These are phyloP conservation scores for Drosophila nigrodunni DNA, from an alignment of 1,140 invertebrate species.

Conservation along the genomic window DNA sequence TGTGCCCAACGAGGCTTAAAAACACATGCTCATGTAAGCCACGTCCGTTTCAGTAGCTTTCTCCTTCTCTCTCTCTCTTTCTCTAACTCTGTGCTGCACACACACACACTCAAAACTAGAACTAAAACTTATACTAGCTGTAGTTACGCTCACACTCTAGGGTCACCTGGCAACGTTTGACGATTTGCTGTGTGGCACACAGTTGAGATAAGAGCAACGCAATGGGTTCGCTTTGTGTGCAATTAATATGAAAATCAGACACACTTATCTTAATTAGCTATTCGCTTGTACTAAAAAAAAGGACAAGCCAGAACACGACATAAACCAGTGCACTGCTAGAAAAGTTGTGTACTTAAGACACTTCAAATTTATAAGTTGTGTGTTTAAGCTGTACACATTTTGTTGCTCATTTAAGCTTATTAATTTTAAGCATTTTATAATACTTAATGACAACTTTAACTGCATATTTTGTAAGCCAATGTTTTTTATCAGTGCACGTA, in stretches of 20 bases:
- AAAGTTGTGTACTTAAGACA: too few species aligned
- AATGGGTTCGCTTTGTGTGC: conserved; percentile 67
- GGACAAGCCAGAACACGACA: conserved; percentile 42
- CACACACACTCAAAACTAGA: conserved; percentile 32
- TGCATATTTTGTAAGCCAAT: too few species aligned
- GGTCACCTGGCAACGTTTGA: conserved; percentile 61
- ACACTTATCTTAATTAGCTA: conserved; percentile 83
- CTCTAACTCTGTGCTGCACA: conserved; percentile 2
- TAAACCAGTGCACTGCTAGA: too few species aligned
- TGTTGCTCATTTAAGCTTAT: too few species aligned
- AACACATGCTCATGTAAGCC: conserved; percentile 80
- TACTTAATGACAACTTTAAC: too few species aligned
- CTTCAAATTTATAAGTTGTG: too few species aligned
- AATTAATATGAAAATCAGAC: conserved; percentile 83
- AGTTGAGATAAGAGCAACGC: conserved; percentile 67
- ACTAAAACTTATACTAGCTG: conserved; percentile 2
- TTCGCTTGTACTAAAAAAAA: conserved; percentile 62
- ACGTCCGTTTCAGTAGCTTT: conserved; percentile 65
- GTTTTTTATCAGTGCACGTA: too few species aligned
- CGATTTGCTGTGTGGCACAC: conserved; percentile 66
- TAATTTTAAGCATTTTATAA: too few species aligned
- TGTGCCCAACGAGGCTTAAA: conserved; percentile 80
- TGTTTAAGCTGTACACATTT: too few species aligned
- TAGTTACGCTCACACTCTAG: neutral
- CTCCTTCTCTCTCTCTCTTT: neutral